phyloP scores from a whole-genome alignment of 2,797 vertebrate species.

The Tragelaphus oryx region DNA sequence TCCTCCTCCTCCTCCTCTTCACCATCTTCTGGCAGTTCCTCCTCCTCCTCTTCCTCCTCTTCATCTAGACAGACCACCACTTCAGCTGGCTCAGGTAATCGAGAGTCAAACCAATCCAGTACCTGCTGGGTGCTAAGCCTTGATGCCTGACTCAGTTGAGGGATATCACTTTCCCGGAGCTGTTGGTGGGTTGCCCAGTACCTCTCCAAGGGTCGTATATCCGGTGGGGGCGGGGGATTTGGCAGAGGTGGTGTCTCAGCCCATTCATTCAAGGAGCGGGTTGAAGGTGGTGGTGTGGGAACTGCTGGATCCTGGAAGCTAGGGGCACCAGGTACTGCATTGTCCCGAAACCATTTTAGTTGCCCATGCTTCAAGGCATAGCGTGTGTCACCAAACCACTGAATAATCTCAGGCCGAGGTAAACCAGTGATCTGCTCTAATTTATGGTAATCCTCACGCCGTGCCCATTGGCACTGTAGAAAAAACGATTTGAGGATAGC shows the following conservation, averaged over 20 bases:
- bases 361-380: constrained; percentile 94
- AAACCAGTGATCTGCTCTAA: constrained; percentile 89
- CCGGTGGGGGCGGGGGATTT: constrained; percentile 41
- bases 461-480: constrained; percentile 90
- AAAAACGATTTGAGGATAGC: constrained; percentile 91
- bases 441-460: constrained; percentile 89
- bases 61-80: constrained; percentile 82
- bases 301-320: constrained; percentile 57
- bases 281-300: constrained; percentile 34
- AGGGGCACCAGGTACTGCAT: constrained; percentile 69
- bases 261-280: constrained; percentile 64
- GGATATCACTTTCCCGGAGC: constrained; percentile 87
- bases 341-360: constrained; percentile 91
- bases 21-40: constrained; percentile 69
- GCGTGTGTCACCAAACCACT: constrained; percentile 95
- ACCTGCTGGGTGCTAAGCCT: constrained; percentile 90
- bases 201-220: constrained; percentile 82
- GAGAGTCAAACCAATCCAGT: constrained; percentile 88
- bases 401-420: constrained; percentile 91
- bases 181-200: constrained; percentile 82
- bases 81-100: constrained; percentile 80
- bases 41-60: constrained; percentile 79
- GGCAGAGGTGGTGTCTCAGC: constrained; percentile 63
- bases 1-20: constrained; percentile 73
- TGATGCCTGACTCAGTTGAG: constrained; percentile 87